These are phyloP conservation scores for Caiman crocodilus DNA, from an alignment of 2,797 vertebrate species.

Conservation along the genomic window DNA sequence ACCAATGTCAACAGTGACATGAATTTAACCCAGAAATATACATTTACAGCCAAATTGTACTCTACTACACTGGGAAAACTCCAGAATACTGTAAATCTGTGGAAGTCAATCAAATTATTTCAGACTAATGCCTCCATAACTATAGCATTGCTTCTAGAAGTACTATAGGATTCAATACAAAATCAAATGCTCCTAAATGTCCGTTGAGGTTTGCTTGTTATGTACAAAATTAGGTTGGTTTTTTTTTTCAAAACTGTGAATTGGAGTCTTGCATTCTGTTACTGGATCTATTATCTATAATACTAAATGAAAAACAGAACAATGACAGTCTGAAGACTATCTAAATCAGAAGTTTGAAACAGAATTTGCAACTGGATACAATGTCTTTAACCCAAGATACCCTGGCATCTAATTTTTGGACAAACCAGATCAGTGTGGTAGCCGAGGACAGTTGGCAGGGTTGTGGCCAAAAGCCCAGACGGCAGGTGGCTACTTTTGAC, in stretches of 20 bases:
- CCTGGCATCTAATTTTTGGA: neutral
- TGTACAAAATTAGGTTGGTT: neutral
- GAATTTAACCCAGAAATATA: neutral
- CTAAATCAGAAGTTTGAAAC: neutral
- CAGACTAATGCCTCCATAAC: neutral
- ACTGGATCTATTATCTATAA: constrained; percentile 11
- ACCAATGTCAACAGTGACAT: constrained; percentile 45
- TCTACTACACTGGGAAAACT: constrained; percentile 38
- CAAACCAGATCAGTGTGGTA: neutral
- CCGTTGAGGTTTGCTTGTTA: neutral
- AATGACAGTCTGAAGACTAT: neutral
- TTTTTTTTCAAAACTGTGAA: constrained; percentile 53
- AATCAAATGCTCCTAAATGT: constrained; percentile 23
- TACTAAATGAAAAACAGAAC: neutral
- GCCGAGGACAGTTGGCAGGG: too few relatives aligned
- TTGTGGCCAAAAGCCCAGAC: too few relatives aligned
- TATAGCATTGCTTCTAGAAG: constrained; percentile 1
- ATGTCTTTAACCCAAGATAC: neutral
- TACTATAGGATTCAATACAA: neutral
- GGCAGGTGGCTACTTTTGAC: too few relatives aligned
- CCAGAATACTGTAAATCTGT: constrained; percentile 1
- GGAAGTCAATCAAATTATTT: constrained; percentile 15
- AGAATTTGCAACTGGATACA: constrained; percentile 4
- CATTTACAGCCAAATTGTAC: constrained; percentile 2
- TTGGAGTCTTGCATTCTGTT: neutral